A percentile compares a stretch with the other conserved stretches of the same genome.
phyloP scores from a whole-genome alignment of 2,113 vertebrate genomes.

The Panurus biarmicus region DNA sequence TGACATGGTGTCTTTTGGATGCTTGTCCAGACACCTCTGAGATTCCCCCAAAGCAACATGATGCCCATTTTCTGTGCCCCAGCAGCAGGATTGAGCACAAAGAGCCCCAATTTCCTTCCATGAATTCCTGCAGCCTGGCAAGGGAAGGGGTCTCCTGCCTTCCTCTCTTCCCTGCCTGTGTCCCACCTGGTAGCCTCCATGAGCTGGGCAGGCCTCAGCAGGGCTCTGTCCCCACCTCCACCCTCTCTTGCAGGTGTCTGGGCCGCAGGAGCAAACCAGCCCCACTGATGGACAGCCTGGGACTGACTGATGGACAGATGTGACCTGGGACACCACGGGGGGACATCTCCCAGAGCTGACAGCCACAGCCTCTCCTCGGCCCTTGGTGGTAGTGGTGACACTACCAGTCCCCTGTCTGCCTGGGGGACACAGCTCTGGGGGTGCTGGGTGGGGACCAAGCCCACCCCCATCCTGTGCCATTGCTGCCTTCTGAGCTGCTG shows the following conservation, averaged over 20 bases:
- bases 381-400: neutral
- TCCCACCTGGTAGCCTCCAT: accelerated
- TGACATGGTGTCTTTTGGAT: neutral
- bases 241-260: constrained; percentile 58
- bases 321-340: neutral
- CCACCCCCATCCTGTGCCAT: neutral
- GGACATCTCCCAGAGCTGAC: neutral
- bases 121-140: neutral
- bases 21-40: neutral
- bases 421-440: neutral
- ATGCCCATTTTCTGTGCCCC: neutral
- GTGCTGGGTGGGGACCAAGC: neutral
- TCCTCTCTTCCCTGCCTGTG: neutral
- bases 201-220: neutral
- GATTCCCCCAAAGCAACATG: accelerated
- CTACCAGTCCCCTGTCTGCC: neutral
- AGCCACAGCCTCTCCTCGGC: neutral
- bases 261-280: constrained; percentile 29
- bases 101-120: neutral
- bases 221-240: neutral
- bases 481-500: neutral
- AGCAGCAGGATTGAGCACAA: neutral
- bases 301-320: neutral
- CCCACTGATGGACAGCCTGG: constrained; percentile 7
- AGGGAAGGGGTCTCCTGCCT: neutral